Conservation (phyloP, 2,113 vertebrate genomes). For the Motacilla tschutschensis region DNA sequence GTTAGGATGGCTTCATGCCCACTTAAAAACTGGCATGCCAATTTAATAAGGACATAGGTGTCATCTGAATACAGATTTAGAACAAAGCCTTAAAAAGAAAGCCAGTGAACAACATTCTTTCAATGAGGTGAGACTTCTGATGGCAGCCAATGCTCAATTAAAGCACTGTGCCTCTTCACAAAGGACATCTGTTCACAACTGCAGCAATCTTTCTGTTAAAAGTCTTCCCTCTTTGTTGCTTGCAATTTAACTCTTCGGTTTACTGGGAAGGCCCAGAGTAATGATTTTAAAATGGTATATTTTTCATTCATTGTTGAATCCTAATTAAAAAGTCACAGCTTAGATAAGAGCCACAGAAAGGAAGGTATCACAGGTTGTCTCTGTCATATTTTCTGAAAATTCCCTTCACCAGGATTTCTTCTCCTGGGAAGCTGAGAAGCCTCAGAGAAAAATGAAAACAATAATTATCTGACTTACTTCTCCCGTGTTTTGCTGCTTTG, state of each 20-base stretch:
- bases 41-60: conserved; percentile 52
- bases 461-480: no score
- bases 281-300: rapidly evolving
- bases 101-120: not conserved
- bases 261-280: not conserved
- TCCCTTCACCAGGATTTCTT: no score
- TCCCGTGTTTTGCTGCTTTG: no score
- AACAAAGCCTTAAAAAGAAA: conserved; percentile 38
- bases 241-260: not conserved
- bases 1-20: conserved; percentile 48
- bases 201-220: not conserved
- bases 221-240: not conserved
- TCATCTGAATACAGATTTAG: conserved; percentile 38
- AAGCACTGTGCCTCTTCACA: not conserved
- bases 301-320: not conserved
- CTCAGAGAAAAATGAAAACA: no score
- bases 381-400: no score
- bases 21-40: not conserved
- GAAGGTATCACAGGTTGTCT: not conserved
- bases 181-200: conserved; percentile 15
- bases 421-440: no score
- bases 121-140: not conserved
- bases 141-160: not conserved
- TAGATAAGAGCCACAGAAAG: not conserved
- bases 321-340: not conserved